phyloP scores from a whole-genome alignment of 2,888 invertebrate genomes.

The Leucophenga maculata region DNA sequence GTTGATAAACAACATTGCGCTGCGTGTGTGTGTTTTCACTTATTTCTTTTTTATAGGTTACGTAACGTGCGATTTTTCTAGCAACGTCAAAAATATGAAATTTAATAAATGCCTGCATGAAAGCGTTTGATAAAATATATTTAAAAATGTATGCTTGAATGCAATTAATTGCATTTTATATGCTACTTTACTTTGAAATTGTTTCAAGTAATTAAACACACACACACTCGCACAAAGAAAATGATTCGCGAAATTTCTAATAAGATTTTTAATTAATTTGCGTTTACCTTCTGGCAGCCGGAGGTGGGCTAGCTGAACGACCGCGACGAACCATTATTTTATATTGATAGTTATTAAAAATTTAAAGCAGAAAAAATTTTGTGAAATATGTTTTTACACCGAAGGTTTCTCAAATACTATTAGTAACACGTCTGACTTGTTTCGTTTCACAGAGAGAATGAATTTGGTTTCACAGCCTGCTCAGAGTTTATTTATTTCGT shows the following conservation, averaged over 20 bases:
- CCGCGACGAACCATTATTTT: conserved; percentile 82
- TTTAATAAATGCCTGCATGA: background rate
- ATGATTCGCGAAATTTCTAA: conserved; percentile 23
- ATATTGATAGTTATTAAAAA: conserved; percentile 35
- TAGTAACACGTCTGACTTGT: too few relatives aligned
- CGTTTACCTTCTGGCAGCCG: conserved; percentile 77
- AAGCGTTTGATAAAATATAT: background rate
- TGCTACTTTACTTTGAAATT: background rate
- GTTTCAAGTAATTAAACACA: background rate
- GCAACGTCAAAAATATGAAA: conserved; percentile 23
- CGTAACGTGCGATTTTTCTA: conserved; percentile 46
- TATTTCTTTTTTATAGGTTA: conserved; percentile 47
- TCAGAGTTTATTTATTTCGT: too few relatives aligned
- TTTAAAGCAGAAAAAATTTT: background rate
- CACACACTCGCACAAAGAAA: background rate
- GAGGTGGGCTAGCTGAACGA: conserved; percentile 81
- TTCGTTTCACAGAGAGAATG: too few relatives aligned
- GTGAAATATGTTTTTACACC: background rate
- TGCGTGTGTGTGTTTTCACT: background rate
- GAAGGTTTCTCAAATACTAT: too few relatives aligned
- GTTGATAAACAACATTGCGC: background rate
- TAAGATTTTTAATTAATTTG: conserved; percentile 13
- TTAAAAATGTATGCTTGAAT: background rate
- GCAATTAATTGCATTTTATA: background rate
- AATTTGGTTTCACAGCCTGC: too few relatives aligned